phyloP scores from a whole-genome alignment of 2,888 invertebrate species.

The Nasonia oneida region DNA sequence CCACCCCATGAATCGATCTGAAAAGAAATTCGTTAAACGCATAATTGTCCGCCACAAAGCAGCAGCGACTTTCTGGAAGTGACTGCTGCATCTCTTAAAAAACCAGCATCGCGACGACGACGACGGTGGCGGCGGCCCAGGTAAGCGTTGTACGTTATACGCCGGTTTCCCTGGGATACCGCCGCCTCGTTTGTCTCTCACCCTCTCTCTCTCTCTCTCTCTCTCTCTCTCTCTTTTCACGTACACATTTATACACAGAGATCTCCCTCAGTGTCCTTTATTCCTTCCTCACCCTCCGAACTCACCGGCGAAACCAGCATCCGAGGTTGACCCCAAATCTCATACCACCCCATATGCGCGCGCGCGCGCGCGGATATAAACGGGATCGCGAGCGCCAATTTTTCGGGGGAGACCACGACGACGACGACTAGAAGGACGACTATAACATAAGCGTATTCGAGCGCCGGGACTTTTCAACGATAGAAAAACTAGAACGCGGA shows the following conservation, averaged over 20 bases:
- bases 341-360: neutral
- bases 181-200: slow-evolving; percentile 54
- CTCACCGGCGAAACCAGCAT: slow-evolving; percentile 48
- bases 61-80: neutral
- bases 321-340: slow-evolving; percentile 29
- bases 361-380: neutral
- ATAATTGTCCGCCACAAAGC: too few species aligned
- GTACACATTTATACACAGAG: neutral
- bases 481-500: slow-evolving; percentile 55
- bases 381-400: slow-evolving; percentile 30
- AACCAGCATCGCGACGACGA: neutral
- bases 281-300: neutral
- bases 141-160: slow-evolving; percentile 25
- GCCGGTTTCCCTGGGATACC: neutral
- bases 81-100: slow-evolving; percentile 15
- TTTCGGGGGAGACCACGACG: neutral
- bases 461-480: slow-evolving; percentile 17
- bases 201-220: slow-evolving; percentile 59
- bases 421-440: neutral
- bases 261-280: slow-evolving; percentile 14
- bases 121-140: neutral
- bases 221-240: slow-evolving; percentile 53
- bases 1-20: neutral
- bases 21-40: slow-evolving; percentile 5
- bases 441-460: neutral